These are phyloP conservation scores for Chromoteleia sp. DNA, from an alignment of 2,888 invertebrate genomes.

Conservation along the genomic window DNA sequence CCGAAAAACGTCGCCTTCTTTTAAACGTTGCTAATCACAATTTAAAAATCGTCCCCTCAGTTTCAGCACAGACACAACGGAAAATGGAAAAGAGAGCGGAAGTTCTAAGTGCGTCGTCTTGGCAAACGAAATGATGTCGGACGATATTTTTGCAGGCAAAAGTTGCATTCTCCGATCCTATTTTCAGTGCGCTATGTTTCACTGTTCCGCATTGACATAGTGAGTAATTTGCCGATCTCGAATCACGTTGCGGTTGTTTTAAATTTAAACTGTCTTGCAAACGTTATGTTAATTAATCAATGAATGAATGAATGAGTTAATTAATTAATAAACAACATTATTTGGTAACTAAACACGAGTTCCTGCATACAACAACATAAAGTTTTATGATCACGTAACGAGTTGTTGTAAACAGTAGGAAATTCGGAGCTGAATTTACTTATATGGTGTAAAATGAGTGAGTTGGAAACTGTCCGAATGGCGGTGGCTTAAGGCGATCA, in stretches of 20 bases:
- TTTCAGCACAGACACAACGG: slow-evolving; percentile 36
- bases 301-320: too few relatives aligned
- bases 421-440: too few relatives aligned
- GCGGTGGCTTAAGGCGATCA: slow-evolving; percentile 75
- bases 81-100: slow-evolving; percentile 67
- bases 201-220: slow-evolving; percentile 66
- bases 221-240: slow-evolving; percentile 55
- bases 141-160: slow-evolving; percentile 64
- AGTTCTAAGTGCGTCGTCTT: slow-evolving; percentile 65
- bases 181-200: slow-evolving; percentile 65
- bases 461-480: too few relatives aligned
- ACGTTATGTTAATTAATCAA: slow-evolving; percentile 2
- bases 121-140: slow-evolving; percentile 68
- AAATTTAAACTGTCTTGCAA: slow-evolving; percentile 24
- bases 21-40: neutral
- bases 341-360: too few relatives aligned
- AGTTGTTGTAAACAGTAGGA: too few relatives aligned
- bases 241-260: slow-evolving; percentile 30
- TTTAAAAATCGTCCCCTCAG: neutral
- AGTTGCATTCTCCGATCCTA: slow-evolving; percentile 65
- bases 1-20: too few relatives aligned
- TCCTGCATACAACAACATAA: too few relatives aligned
- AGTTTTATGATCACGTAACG: too few relatives aligned
- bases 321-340: too few relatives aligned
- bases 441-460: too few relatives aligned